Evolutionary conservation across 1,140 invertebrate genomes (phyloP), one percentile per base, ranked within the genome.

Genomic region (Propsilocerus akamusi): DNA sequence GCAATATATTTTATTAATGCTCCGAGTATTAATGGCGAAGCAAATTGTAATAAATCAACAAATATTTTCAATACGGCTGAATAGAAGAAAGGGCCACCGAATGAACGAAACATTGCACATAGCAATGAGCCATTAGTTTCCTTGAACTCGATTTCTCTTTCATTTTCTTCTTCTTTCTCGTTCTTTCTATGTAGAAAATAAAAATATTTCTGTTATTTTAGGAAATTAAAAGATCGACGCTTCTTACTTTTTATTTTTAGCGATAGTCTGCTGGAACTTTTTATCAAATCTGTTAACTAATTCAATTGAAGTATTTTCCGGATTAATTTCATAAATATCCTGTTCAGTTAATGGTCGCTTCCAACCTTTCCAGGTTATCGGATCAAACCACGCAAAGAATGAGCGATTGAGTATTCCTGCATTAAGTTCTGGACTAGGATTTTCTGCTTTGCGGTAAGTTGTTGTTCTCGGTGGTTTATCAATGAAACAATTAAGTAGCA

Each of bases 351-450:
- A 66, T 26, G 85, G 81, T 53, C 77, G 76, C 55, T 74, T 76
- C 64, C 81, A 93, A 2, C 89, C 89, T 51, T 74, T 76, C 67
- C 83, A 78, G 3, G 84, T 80, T 49, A 92, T 63, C 1, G 70
- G 51, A 64, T 88, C 82, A 63, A 95, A 92, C 92, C 92, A 97
- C 47, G 80, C 76, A 64, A 91, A 97, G 2, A 82, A 72, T 3
- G 96, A 62, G 46, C 77, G 75, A 41, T 86, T 89, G 25, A 89
- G 73, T 65, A 91, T 94, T 7, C 89, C 88, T 23, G 85, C 72
- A 49, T 67, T 62, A 51, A 73, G 71, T 65, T 95, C 89, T 49
- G 92, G 92, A 68, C 86, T 91, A 57, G 80, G 78, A 56, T 77
- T 82, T 66, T 75, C 68, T 48, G 69, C 64, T 58, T 68, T 71